Percentiles rank a stretch among this genome's conserved stretches.
Conservation (phyloP, 2,113 vertebrate genomes). For the rabbit (Oryctolagus cuniculus) region DNA sequence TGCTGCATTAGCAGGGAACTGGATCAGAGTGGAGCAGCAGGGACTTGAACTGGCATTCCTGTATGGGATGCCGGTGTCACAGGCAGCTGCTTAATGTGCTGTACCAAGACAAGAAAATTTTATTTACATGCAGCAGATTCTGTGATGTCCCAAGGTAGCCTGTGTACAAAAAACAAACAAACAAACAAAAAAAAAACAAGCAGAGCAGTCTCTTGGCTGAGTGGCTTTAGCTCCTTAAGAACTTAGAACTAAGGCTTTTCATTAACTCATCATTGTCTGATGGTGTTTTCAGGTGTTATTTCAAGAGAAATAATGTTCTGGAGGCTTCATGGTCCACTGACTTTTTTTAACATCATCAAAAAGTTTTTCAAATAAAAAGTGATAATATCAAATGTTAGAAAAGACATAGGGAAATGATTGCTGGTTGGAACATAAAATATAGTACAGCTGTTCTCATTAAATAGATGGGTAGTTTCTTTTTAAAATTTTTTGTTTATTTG, state of each 20-base stretch:
- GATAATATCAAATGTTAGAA: not conserved
- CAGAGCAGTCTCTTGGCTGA: not conserved
- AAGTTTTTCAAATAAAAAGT: conserved; percentile 28
- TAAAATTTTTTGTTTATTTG: too few species aligned
- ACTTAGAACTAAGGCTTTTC: not conserved
- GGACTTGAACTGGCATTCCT: too few species aligned
- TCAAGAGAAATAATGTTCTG: not conserved
- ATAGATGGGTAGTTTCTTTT: not conserved
- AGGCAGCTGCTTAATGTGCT: too few species aligned
- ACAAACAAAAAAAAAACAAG: not conserved
- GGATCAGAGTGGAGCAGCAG: too few species aligned
- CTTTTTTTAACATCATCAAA: not conserved
- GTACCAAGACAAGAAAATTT: not conserved
- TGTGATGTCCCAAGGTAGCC: not conserved
- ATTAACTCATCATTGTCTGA: not conserved
- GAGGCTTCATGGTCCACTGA: not conserved
- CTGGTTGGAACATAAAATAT: not conserved
- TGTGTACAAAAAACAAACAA: not conserved
- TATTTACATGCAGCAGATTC: not conserved
- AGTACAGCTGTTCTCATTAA: not conserved
- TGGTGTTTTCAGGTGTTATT: not conserved
- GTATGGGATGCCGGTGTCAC: too few species aligned
- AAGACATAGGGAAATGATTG: not conserved
- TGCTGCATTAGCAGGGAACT: too few species aligned
- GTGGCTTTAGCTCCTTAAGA: not conserved